A percentile compares a stretch with the other conserved stretches of the same genome.
These are phyloP conservation scores for Myotis vivesi DNA, from an alignment of 2,797 vertebrate species.

Conservation along the genomic window DNA sequence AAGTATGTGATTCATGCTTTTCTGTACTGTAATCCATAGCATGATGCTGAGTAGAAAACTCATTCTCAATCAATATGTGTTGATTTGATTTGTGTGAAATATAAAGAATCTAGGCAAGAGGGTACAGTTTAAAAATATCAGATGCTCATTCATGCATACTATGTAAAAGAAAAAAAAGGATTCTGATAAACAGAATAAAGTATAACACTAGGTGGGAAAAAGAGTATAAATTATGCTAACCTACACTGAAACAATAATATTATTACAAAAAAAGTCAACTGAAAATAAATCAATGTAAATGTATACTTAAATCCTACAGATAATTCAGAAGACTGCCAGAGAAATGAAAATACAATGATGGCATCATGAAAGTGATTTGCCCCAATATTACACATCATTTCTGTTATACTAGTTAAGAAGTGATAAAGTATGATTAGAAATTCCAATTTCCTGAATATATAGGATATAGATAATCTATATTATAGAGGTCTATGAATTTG, in stretches of 20 bases:
- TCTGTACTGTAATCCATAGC: constrained; percentile 9
- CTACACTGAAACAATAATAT: neutral
- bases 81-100: constrained; percentile 29
- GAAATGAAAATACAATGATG: constrained; percentile 31
- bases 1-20: constrained; percentile 11
- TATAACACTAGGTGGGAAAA: constrained; percentile 6
- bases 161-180: constrained; percentile 27
- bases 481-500: neutral
- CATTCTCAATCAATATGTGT: constrained; percentile 32
- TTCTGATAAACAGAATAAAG: constrained; percentile 45
- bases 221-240: constrained; percentile 29
- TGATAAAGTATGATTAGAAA: neutral
- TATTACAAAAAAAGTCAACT: neutral
- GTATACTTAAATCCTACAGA: neutral
- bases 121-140: constrained; percentile 10
- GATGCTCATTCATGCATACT: neutral
- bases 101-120: constrained; percentile 26
- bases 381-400: neutral
- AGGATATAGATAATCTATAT: neutral
- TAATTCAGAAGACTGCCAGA: constrained; percentile 10
- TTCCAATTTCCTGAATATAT: neutral
- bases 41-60: neutral
- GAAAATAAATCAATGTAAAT: constrained; percentile 46
- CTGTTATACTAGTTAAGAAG: neutral
- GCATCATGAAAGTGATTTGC: neutral